Conservation (phyloP, 1,140 invertebrate species). For the Nasonia vitripennis region DNA sequence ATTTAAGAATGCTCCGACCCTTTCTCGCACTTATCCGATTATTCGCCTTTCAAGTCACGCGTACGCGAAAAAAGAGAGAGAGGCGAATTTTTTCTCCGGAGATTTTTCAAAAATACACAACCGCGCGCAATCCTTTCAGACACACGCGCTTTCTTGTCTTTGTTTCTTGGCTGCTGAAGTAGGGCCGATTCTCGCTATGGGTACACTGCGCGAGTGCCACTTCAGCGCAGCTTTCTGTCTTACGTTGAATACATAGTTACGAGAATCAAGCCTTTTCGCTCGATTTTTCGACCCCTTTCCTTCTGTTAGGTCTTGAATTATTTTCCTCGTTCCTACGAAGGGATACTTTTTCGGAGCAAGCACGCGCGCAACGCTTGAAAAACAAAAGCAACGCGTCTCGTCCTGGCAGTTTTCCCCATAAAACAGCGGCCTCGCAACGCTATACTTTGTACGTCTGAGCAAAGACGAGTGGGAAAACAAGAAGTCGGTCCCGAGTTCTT, state of each 20-base stretch:
- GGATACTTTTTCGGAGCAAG: neutral
- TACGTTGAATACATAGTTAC: neutral
- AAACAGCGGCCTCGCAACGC: neutral
- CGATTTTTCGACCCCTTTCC: neutral
- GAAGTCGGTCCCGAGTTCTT: constrained; percentile 58
- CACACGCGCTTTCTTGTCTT: neutral
- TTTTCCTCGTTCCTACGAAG: neutral
- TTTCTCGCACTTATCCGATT: neutral
- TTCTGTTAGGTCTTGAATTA: neutral
- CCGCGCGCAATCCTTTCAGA: neutral
- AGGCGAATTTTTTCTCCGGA: neutral
- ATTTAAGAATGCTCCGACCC: constrained; percentile 37
- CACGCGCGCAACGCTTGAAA: neutral
- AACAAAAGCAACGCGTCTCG: neutral
- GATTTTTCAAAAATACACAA: constrained; percentile 14
- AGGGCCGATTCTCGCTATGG: neutral
- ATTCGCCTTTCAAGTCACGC: constrained; percentile 7
- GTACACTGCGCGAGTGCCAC: constrained; percentile 5
- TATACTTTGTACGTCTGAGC: neutral
- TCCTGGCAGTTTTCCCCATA: neutral
- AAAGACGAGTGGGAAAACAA: constrained; percentile 43
- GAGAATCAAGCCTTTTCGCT: neutral
- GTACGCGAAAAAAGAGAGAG: neutral
- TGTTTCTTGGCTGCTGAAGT: neutral
- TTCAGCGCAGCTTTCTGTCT: neutral